These are phyloP conservation scores for Rhagonycha fulva DNA, from an alignment of 2,888 invertebrate species.

Conservation along the genomic window DNA sequence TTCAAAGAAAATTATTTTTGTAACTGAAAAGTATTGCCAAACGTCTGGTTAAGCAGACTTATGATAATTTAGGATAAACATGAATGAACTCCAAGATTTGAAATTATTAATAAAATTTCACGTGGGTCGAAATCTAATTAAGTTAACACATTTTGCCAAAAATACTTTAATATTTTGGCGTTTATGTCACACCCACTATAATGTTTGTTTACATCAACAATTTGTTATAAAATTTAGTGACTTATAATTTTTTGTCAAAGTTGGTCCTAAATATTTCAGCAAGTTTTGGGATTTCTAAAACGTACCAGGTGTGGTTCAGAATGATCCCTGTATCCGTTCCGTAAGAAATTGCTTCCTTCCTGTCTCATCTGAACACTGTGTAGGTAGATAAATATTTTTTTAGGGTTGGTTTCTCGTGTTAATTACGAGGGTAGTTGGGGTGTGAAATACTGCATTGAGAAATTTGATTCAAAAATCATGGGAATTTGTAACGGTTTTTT, in stretches of 20 bases:
- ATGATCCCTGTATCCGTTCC: conserved; percentile 35
- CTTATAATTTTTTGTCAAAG: background rate
- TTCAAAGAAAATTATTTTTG: conserved; percentile 24
- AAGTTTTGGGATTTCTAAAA: conserved; percentile 19
- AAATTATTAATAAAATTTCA: conserved; percentile 22
- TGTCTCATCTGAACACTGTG: conserved; percentile 14
- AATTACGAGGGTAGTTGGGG: background rate
- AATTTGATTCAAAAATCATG: background rate
- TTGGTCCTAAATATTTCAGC: background rate
- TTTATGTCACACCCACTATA: background rate
- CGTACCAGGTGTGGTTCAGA: conserved; percentile 29
- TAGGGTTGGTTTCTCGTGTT: background rate
- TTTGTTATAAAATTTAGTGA: background rate
- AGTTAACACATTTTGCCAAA: conserved; percentile 15
- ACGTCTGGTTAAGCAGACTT: conserved; percentile 16
- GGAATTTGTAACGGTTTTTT: background rate
- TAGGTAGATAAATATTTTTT: conserved; percentile 12
- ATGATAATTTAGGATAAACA: conserved; percentile 28
- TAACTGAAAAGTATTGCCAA: conserved; percentile 20
- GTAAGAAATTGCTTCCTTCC: conserved; percentile 38
- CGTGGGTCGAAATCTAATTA: conserved; percentile 26
- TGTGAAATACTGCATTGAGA: background rate
- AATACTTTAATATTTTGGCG: conserved; percentile 12
- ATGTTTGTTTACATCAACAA: conserved; percentile 2
- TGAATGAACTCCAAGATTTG: conserved; percentile 27